Evolutionary conservation across 2,797 vertebrate genomes (phyloP), one percentile per base, ranked within the genome.

Genomic region (Crax fasciolata): DNA sequence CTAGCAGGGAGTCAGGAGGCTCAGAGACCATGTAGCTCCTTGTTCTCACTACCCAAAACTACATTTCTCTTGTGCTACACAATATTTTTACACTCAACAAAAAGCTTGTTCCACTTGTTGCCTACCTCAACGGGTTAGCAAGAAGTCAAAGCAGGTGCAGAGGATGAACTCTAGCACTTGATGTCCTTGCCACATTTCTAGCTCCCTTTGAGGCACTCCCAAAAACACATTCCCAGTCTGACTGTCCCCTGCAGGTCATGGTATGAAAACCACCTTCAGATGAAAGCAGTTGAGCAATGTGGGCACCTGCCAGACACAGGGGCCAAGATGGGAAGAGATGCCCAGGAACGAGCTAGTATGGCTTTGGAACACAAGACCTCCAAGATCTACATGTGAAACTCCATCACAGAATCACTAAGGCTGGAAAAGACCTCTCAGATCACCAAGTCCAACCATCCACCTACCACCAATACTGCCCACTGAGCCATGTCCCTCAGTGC

Each of bases 141-240:
- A 94, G 88, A 90, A 92, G 58, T 54, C 61, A 76, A 93, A 80
- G 86, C 93, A 95, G 91, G 71, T 89, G 78, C 54, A 93, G 44
- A 75, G 68, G n/a, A 76, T 66, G 79, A 85, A 70, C 63, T 92
- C 68, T 57, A 71, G 87, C 83, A 19, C 65, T 89, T 61, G 13
- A n/a, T 54, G 92, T 51, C 39, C 43, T 20, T 18, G 81, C 48
- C 41, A 30, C 28, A 12, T 41, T 67, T 48, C 38, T 16, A 30
- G 51, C 2, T 73, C 23, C 6, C 15, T 73, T 35, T 44, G 48
- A 73, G 30, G 16, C 24, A 13, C 23, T 58, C 54, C 38, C 32
- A 6, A 77, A 86, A 93, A 72, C 1, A 7, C 27, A 28, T 48
- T 73, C 73, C 46, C 49, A 63, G 43, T 0, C 9, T 48, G 75